Conservation (phyloP, 1,140 invertebrate species). For the Eriocheir sinensis region DNA sequence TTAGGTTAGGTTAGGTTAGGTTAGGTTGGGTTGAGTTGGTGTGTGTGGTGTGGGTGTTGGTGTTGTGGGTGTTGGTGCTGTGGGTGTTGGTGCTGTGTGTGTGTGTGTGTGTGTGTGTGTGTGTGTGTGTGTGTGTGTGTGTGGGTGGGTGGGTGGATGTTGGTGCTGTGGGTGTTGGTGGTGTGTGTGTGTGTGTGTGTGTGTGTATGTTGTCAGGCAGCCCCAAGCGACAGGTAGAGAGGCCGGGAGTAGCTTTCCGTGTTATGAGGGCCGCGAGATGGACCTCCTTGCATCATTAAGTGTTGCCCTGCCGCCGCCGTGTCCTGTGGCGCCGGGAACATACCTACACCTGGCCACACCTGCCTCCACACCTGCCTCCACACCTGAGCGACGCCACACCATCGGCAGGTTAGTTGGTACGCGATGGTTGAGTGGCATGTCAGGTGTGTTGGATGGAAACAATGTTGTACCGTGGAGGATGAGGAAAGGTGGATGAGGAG, state of each 20-base stretch:
- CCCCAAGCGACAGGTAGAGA: not conserved
- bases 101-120: no score
- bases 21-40: no score
- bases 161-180: no score
- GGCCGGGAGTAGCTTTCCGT: conserved; percentile 29
- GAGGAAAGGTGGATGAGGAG: no score
- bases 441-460: no score
- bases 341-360: not conserved
- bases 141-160: no score
- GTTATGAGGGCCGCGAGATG: conserved; percentile 46
- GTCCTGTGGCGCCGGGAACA: conserved; percentile 28
- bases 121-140: no score
- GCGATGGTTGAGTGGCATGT: not conserved
- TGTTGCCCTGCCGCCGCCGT: conserved; percentile 31
- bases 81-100: no score
- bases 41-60: no score
- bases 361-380: not conserved
- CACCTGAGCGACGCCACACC: not conserved
- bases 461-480: no score
- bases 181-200: not conserved
- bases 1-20: no score
- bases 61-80: no score
- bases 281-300: conserved; percentile 52
- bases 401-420: conserved; percentile 2
- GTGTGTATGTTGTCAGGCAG: not conserved